Evolutionary conservation across 1,140 invertebrate species (phyloP), one percentile per base, ranked within the genome.

Genomic region (Coenobita brevimanus): DNA sequence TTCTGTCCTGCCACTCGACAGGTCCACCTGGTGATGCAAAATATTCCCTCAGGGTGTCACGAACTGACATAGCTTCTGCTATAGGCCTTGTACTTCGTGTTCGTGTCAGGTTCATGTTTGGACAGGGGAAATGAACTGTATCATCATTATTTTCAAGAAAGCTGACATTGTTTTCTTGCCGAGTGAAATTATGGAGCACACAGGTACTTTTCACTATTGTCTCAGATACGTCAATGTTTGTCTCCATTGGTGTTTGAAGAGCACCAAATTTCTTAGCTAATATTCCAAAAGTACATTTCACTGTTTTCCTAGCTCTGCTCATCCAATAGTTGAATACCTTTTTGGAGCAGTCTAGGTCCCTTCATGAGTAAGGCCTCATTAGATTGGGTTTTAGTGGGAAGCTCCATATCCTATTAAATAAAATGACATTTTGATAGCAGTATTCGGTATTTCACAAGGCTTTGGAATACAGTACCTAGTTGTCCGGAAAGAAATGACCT

Each of bases 301-400:
- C 81, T 50, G 62, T 71, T 82, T 36, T 82, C 64, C 62, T 82
- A 82, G 41, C 81, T 71, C 81, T 50, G n/a, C 38, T 50, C n/a
- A 82, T 82, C 41, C 64, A 27, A 71, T 82, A 82, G 64, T 82
- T 82, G 17, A 17, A 76, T 38, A 76, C 33, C 27, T 27, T 76
- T 76, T 76, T 76, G 73, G 73, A 27, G 73, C 15, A 1, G 24
- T n/a, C n/a, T n/a, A n/a, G n/a, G n/a, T n/a, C n/a, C n/a, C n/a
- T n/a, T n/a, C n/a, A n/a, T n/a, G n/a, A n/a, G n/a, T n/a, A n/a
- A n/a, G n/a, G n/a, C n/a, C n/a, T n/a, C n/a, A n/a, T n/a, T n/a
- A n/a, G n/a, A n/a, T n/a, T n/a, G n/a, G n/a, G n/a, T n/a, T n/a
- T n/a, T n/a, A n/a, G n/a, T n/a, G n/a, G n/a, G 41, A 36, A 36